Conservation (phyloP, 2,888 invertebrate species). For the Caenorhabditis sp. region DNA sequence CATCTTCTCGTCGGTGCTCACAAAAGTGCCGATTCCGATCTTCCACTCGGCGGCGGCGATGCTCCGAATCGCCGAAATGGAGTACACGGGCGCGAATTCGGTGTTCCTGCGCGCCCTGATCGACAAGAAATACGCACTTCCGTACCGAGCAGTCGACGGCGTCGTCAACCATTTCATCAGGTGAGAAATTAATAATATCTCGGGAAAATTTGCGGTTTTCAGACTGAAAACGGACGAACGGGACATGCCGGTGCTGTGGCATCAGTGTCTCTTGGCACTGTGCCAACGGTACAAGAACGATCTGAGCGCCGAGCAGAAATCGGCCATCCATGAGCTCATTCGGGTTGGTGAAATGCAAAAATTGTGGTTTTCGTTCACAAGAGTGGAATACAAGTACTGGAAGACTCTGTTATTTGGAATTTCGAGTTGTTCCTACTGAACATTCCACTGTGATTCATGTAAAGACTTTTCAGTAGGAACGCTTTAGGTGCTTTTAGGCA, state of each 20-base stretch:
- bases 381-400: too few species aligned
- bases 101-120: conserved; percentile 93
- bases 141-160: conserved; percentile 94
- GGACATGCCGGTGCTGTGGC: conserved; percentile 95
- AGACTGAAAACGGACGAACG: conserved; percentile 90
- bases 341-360: conserved; percentile 50
- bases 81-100: conserved; percentile 94
- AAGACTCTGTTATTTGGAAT: too few species aligned
- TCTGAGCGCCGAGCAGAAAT: conserved; percentile 92
- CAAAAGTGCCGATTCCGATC: conserved; percentile 92
- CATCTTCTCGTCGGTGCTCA: conserved; percentile 92
- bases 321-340: conserved; percentile 87
- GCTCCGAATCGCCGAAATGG: conserved; percentile 91
- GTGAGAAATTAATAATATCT: too few species aligned
- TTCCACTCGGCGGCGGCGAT: conserved; percentile 95
- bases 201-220: conserved; percentile 59
- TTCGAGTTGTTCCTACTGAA: too few species aligned
- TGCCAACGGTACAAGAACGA: conserved; percentile 95
- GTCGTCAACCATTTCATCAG: conserved; percentile 93
- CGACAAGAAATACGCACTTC: conserved; percentile 97
- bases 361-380: background rate
- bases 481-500: too few species aligned
- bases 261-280: conserved; percentile 93
- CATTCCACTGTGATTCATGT: too few species aligned
- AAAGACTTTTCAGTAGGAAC: too few species aligned